A percentile compares a stretch with the other conserved stretches of the same genome.
phyloP scores from a whole-genome alignment of 2,797 vertebrate genomes.

The Cyprinodon diabolis region DNA sequence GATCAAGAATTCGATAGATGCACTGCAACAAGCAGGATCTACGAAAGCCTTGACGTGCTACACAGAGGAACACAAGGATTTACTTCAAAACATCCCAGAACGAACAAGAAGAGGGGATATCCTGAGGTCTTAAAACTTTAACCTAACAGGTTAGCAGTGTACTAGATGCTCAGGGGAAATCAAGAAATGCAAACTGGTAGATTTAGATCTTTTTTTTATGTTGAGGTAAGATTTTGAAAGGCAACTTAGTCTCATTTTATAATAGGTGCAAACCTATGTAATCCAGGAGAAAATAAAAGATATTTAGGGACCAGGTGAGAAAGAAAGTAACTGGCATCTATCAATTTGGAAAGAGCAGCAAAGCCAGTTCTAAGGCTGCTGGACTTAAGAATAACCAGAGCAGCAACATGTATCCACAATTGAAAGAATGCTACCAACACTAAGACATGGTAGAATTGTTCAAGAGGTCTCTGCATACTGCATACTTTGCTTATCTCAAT shows the following conservation, averaged over 20 bases:
- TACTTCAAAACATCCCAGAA: not conserved
- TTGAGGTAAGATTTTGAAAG: not conserved
- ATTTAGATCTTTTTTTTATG: not conserved
- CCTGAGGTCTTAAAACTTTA: no score
- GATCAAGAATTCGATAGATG: conserved; percentile 1
- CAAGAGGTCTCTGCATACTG: not conserved
- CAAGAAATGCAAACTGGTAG: not conserved
- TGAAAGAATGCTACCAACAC: not conserved
- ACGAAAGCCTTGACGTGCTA: not conserved
- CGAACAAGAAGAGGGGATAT: no score
- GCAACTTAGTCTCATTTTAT: not conserved
- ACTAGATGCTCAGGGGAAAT: not conserved
- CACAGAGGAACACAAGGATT: not conserved
- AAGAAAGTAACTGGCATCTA: no score
- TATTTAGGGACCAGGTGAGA: no score
- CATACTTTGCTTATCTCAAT: not conserved
- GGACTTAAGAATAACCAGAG: no score
- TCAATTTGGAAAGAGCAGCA: no score
- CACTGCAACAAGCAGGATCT: not conserved
- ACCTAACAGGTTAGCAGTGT: no score
- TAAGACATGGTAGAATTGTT: not conserved
- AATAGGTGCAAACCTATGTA: not conserved
- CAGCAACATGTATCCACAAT: not conserved
- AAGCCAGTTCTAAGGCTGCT: no score
- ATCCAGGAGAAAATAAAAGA: no score